These are phyloP conservation scores for Drosophila grimshawi DNA, from an alignment of 1,140 invertebrate genomes.

Conservation along the genomic window DNA sequence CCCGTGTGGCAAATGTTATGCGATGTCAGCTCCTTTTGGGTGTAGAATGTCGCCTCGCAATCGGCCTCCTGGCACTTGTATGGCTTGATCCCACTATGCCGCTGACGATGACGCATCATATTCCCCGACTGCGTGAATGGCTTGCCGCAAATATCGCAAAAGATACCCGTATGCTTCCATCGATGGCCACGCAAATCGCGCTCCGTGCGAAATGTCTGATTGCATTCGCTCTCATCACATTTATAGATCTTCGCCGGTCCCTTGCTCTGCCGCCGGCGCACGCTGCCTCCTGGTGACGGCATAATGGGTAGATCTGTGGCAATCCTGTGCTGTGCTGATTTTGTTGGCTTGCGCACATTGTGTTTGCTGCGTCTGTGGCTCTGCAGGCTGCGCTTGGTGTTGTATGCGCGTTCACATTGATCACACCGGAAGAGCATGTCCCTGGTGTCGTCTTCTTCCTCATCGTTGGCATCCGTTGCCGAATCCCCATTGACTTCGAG, in stretches of 20 bases:
- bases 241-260: constrained; percentile 51
- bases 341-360: constrained; percentile 17
- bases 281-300: neutral
- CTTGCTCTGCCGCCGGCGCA: constrained; percentile 25
- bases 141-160: constrained; percentile 79
- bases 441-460: constrained; percentile 37
- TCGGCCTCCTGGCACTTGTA: constrained; percentile 63
- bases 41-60: constrained; percentile 72
- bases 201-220: constrained; percentile 70
- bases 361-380: constrained; percentile 67
- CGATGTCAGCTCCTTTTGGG: constrained; percentile 72
- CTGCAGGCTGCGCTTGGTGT: constrained; percentile 68
- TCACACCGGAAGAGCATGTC: constrained; percentile 75
- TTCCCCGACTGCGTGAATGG: constrained; percentile 76
- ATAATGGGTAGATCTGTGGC: neutral
- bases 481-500: constrained; percentile 12
- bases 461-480: constrained; percentile 10
- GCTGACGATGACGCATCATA: constrained; percentile 74
- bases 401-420: constrained; percentile 68
- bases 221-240: constrained; percentile 58
- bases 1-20: constrained; percentile 77
- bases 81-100: constrained; percentile 77
- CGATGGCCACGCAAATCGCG: constrained; percentile 68
- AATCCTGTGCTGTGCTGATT: neutral
- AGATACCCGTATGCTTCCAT: constrained; percentile 79